Percentiles rank a stretch among this genome's conserved stretches.
These are phyloP conservation scores for Drosophila mayri DNA, from an alignment of 1,140 invertebrate species.

Conservation along the genomic window DNA sequence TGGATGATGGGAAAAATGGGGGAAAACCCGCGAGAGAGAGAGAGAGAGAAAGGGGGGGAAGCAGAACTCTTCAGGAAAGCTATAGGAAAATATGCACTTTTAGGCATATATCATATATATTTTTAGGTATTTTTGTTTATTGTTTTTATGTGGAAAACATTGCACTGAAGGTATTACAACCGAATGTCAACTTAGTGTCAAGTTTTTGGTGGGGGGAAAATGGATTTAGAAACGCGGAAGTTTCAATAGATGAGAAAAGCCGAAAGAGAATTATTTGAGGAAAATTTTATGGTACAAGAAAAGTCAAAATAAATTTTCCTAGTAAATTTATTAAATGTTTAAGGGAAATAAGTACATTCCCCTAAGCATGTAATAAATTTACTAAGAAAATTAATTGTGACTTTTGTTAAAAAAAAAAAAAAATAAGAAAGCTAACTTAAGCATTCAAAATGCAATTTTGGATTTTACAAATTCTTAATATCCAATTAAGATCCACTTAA, in stretches of 20 bases:
- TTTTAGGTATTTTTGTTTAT: constrained; percentile 27
- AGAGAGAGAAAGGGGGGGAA: neutral
- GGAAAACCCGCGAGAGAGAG: no score
- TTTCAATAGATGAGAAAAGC: constrained; percentile 30
- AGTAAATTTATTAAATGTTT: no score
- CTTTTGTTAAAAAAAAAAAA: neutral
- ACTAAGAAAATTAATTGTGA: neutral
- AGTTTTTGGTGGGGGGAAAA: neutral
- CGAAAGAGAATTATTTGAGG: constrained; percentile 1
- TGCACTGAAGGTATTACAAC: neutral
- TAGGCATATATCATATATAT: constrained; percentile 5
- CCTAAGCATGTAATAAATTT: no score
- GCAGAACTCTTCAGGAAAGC: neutral
- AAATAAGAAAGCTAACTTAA: neutral
- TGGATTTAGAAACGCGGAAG: constrained; percentile 61
- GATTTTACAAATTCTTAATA: neutral
- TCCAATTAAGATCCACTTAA: no score
- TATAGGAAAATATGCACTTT: neutral
- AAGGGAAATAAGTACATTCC: no score
- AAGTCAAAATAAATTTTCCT: no score
- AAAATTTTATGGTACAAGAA: neutral
- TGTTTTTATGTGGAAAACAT: constrained; percentile 29
- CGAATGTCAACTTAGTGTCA: constrained; percentile 17
- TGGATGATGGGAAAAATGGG: neutral
- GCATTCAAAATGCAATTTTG: neutral